phyloP scores from a whole-genome alignment of 2,113 vertebrate genomes.

The Anthoscopus minutus region DNA sequence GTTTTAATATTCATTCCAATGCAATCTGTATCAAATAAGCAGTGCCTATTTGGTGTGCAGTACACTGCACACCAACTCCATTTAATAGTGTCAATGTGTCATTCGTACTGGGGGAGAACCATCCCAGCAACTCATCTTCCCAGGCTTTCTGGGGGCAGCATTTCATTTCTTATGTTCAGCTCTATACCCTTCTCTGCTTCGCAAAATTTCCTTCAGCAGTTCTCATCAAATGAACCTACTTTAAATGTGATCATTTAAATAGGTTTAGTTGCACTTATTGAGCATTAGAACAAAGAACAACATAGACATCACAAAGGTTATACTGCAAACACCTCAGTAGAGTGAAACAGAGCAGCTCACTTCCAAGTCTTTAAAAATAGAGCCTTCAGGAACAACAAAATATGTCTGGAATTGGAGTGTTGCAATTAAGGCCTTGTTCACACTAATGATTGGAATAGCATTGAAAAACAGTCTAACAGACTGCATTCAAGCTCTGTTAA shows the following conservation, averaged over 20 bases:
- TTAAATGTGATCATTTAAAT: not conserved
- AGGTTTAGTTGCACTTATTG: not conserved
- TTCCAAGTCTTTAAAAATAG: not conserved
- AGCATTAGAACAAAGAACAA: not conserved
- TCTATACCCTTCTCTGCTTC: not conserved
- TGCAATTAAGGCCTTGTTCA: not conserved
- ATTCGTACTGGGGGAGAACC: not conserved
- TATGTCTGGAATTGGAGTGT: not conserved
- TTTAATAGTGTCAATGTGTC: not conserved
- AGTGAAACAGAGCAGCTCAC: not conserved
- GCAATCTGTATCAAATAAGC: not conserved
- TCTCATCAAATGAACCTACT: not conserved
- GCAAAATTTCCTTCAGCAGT: not conserved
- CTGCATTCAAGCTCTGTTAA: slow-evolving; percentile 6
- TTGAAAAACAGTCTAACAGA: not conserved
- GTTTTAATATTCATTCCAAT: not conserved
- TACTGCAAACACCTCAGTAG: not conserved
- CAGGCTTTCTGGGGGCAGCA: not conserved
- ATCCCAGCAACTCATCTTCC: not conserved
- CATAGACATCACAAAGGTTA: not conserved
- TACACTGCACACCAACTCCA: not conserved
- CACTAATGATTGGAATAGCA: not conserved
- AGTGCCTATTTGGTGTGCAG: not conserved
- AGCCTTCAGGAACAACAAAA: not conserved
- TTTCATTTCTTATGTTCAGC: not conserved